Evolutionary conservation across 1,140 invertebrate genomes (phyloP).

Genomic region (Nylanderia fulva): DNA sequence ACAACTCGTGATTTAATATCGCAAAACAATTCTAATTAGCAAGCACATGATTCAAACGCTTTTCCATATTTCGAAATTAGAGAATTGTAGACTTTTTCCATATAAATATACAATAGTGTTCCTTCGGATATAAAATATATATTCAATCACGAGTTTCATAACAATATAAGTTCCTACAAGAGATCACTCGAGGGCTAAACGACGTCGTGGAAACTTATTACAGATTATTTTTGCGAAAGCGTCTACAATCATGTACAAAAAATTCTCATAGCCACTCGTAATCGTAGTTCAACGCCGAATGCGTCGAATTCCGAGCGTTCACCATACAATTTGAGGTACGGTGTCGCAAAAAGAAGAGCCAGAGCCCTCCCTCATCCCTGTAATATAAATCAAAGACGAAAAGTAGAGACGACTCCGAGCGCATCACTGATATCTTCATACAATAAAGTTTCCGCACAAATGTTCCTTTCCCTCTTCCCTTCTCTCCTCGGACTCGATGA

Average conservation of each 20-base stretch:
- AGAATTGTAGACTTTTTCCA: background rate
- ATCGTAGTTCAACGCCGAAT: background rate
- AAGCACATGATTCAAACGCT: too few species aligned
- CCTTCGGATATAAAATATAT: too few species aligned
- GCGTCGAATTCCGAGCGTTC: background rate
- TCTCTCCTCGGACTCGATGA: background rate
- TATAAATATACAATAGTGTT: too few species aligned
- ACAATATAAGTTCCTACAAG: too few species aligned
- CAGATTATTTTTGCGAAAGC: background rate
- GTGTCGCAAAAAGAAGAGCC: background rate
- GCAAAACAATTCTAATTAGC: too few species aligned
- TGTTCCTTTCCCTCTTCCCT: background rate
- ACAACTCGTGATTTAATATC: background rate
- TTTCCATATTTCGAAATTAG: background rate
- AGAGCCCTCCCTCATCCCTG: too few species aligned
- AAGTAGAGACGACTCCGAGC: background rate
- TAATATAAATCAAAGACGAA: background rate
- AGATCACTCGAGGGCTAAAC: background rate
- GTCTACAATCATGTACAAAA: background rate
- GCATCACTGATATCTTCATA: background rate
- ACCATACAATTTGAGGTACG: background rate
- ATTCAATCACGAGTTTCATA: too few species aligned
- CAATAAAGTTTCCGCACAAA: slow-evolving; percentile 9
- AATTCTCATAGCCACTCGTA: background rate
- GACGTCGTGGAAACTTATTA: background rate